Evolutionary conservation across 2,888 invertebrate species (phyloP).

Genomic region (Caenorhabditis becei): DNA sequence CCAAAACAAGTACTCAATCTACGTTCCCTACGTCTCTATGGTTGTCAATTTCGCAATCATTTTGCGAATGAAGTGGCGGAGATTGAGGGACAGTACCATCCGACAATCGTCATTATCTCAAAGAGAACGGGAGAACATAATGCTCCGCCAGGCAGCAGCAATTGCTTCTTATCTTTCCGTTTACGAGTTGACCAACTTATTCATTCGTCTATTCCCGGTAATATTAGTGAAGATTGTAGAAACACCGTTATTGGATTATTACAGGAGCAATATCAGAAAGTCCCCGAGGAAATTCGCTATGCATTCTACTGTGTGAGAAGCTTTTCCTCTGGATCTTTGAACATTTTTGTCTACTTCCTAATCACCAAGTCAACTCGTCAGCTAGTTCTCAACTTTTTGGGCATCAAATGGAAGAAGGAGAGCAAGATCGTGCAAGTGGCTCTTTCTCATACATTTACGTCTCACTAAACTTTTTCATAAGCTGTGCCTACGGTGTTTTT

Average conservation of each 20-base stretch:
- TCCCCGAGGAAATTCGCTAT: not conserved
- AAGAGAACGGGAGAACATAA: not conserved
- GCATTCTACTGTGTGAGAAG: conserved; percentile 13
- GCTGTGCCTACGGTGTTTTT: no score
- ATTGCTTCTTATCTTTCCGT: not conserved
- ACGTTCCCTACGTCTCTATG: not conserved
- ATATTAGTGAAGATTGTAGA: not conserved
- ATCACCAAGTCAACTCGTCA: conserved; percentile 19
- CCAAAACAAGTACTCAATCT: not conserved
- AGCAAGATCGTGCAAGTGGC: not conserved
- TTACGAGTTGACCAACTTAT: not conserved
- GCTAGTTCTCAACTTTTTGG: conserved; percentile 7
- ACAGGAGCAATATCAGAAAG: conserved; percentile 5
- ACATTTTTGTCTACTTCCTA: conserved; percentile 32
- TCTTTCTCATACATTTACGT: no score
- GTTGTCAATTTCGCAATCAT: not conserved
- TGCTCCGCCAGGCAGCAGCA: conserved; percentile 3
- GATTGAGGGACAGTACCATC: not conserved
- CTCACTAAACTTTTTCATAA: no score
- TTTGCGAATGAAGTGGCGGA: not conserved
- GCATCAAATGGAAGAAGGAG: not conserved
- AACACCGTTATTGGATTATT: not conserved
- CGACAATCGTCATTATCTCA: not conserved
- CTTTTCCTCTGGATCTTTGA: conserved; percentile 10
- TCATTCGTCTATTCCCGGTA: not conserved